phyloP scores from a whole-genome alignment of 2,797 vertebrate genomes.

The Serranus cabrilla region DNA sequence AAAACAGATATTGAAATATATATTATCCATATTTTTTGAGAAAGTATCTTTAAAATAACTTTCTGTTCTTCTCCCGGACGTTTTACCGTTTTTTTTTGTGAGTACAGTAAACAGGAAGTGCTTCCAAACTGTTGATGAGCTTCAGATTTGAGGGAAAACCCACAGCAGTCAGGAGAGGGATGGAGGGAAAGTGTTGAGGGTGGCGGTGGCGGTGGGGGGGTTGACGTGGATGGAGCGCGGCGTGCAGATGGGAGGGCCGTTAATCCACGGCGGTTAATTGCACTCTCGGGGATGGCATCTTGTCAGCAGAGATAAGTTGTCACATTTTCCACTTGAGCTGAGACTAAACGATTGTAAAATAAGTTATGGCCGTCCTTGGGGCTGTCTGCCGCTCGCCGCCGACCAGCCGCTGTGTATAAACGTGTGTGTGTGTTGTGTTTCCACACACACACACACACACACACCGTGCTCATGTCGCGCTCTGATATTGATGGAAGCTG shows the following conservation, averaged over 20 bases:
- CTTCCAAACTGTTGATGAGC: constrained; percentile 17
- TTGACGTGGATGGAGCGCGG: constrained; percentile 49
- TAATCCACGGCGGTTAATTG: constrained; percentile 94
- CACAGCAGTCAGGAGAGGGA: background rate
- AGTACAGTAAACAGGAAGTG: too few species aligned
- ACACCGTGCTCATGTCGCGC: constrained; percentile 81
- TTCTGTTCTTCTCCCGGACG: too few species aligned
- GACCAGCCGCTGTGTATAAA: constrained; percentile 78
- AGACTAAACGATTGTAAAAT: constrained; percentile 99
- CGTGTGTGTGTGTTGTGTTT: constrained; percentile 43
- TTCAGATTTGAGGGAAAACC: background rate
- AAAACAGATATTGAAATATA: too few species aligned
- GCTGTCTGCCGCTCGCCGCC: constrained; percentile 87
- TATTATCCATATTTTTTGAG: too few species aligned
- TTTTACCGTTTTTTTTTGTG: too few species aligned
- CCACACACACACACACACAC: constrained; percentile 29
- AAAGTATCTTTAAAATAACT: too few species aligned
- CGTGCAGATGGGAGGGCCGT: constrained; percentile 91
- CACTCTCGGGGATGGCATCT: constrained; percentile 92
- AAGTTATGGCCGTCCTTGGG: constrained; percentile 99
- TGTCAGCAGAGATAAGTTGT: constrained; percentile 99
- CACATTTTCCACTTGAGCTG: constrained; percentile 99
- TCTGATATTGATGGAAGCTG: constrained; percentile 96
- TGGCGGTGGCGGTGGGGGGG: background rate
- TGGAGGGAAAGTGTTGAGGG: constrained; percentile 9